Evolutionary conservation across 2,113 vertebrate species (phyloP), one percentile per base, ranked within the genome.

Genomic region (Tetrao urogallus): DNA sequence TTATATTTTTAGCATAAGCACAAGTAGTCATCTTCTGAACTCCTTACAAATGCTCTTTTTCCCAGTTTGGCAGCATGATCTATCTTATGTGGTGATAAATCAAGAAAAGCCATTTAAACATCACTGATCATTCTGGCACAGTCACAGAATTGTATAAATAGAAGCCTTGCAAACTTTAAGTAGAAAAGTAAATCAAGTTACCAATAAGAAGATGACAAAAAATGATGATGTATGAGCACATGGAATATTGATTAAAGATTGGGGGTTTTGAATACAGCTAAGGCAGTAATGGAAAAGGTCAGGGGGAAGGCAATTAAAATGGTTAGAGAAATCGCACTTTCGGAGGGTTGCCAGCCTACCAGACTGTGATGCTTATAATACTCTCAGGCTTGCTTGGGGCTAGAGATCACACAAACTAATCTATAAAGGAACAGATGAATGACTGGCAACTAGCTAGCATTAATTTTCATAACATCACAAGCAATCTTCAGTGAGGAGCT

Each of bases 391-490:
- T 83, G 52, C 86, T 52, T 57, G 50, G 28, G 88, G 88, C 65
- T 81, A 90, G 22, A 92, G 69, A 94, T 96, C 93, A 92, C 43
- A 96, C 45, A 75, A 95, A 90, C 67, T 94, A 93, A 96, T 93
- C 86, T 88, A 52, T 71, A 64, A 57, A 83, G 85, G 80, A 94
- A 72, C 69, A 92, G 88, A 83, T 67, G 82, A 96, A 90, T 91
- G 67, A 74, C 60, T 93, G 88, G 93, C 82, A 93, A 92, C 69
- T 60, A 81, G 47, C 56, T 90, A 74, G 47, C 76, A 64, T 86
- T 93, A 86, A 92, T 92, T 95, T 90, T 91, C 32, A 36, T 78
- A 88, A 73, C 48, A 81, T 91, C 86, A 90, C 21, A 93, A 91
- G 50, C 14, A 86, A 32, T 88, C 76, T 91, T 86, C 65, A 88